Evolutionary conservation across 2,888 invertebrate genomes (phyloP).

Genomic region (Cepaea hortensis): DNA sequence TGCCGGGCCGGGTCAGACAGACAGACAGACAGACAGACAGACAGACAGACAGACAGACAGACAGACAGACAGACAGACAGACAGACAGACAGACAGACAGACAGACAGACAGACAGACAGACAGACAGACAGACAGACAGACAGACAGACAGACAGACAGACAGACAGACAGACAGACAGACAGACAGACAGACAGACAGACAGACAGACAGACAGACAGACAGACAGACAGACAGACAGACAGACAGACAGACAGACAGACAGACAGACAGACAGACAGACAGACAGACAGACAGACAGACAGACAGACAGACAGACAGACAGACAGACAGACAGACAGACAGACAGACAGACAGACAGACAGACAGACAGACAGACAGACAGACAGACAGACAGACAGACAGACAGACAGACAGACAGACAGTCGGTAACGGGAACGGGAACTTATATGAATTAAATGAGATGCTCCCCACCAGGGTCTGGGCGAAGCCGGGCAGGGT

Average conservation of each 20-base stretch:
- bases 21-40: slow-evolving; percentile 11
- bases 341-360: too few species aligned
- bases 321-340: too few species aligned
- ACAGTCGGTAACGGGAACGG: too few species aligned
- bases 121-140: slow-evolving; percentile 31
- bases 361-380: too few species aligned
- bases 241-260: not conserved
- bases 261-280: not conserved
- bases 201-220: not conserved
- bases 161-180: not conserved
- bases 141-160: slow-evolving; percentile 22
- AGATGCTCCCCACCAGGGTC: too few species aligned
- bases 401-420: too few species aligned
- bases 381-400: too few species aligned
- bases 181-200: slow-evolving; percentile 6
- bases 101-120: slow-evolving; percentile 18
- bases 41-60: slow-evolving; percentile 17
- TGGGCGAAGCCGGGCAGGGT: too few species aligned
- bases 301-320: not conserved
- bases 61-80: slow-evolving; percentile 26
- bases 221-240: not conserved
- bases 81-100: slow-evolving; percentile 23
- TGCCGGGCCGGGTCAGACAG: too few species aligned
- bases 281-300: not conserved
- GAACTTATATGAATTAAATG: too few species aligned